Base-by-base conservation (phyloP, 2,888 invertebrate species). In the Sicus ferrugineus region DNA sequence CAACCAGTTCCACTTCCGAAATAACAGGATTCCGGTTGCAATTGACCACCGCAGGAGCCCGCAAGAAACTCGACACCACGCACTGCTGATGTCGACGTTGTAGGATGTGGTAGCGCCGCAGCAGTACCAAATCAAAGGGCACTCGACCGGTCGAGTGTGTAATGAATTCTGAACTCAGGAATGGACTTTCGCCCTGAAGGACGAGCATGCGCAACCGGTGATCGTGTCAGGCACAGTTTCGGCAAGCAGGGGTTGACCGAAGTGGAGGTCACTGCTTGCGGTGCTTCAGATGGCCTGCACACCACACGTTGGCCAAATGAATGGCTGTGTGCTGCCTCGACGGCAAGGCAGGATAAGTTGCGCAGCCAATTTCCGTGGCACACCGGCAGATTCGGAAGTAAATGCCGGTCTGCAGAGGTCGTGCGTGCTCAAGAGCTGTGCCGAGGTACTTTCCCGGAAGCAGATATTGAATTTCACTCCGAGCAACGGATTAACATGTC, bases 1-100 rank as follows among this genome's bases (percentile, higher is more conserved):
- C 50, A 78, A 77, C 80, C 80, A 80, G 79, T 80, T 78, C 80
- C 78, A 80, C 76, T 80, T 78, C 78, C 78, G 69, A 65, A 42
- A 54, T n/a, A 61, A 42, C 26, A 61, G 28, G 61, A 50, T 38
- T 34, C 34, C 77, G 7, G 16, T 46, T 16, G 42, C 21, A 26
- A 28, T 42, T 11, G 7, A 52, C n/a, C 11, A 3, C 34, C 31
- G 21, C 16, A 19, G 59, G 31, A 34, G 14, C 9, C 34, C 19
- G 19, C 34, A 14, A 9, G 63, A 28, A 63, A 63, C 28, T 30
- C 28, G 46, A 63, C 63, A 63, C 63, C 63, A 48, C 30, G 4
- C 48, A 48, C 63, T 23, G 42, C 21, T 46, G 48, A 21, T 46
- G n/a, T 34, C 23, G 50, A 56, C 19, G 26, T 5, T 5, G 54